These are phyloP conservation scores for Sapayoa aenigma DNA, from an alignment of 2,113 vertebrate species.

Conservation along the genomic window DNA sequence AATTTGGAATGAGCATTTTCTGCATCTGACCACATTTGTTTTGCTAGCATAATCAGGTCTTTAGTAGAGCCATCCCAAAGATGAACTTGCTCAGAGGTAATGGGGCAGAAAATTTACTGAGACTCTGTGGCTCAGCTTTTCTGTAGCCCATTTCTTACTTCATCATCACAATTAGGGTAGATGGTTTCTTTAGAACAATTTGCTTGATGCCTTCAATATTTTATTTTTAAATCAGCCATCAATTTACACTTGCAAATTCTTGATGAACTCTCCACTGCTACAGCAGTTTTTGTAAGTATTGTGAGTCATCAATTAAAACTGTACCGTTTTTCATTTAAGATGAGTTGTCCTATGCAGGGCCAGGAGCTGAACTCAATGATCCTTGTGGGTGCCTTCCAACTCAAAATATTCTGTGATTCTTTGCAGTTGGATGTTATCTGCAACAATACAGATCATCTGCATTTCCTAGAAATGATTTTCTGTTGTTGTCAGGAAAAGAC, in stretches of 20 bases:
- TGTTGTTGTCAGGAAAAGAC: not conserved
- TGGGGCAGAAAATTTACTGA: conserved; percentile 1
- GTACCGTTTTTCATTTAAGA: not conserved
- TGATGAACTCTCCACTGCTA: not conserved
- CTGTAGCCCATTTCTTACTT: not conserved
- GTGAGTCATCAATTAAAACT: not conserved
- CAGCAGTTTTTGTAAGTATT: not conserved
- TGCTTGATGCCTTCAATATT: not conserved
- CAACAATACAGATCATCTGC: not conserved
- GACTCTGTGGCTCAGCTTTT: not conserved
- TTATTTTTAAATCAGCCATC: not conserved
- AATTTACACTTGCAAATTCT: not conserved
- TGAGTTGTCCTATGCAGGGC: not conserved
- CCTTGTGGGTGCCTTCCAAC: not conserved
- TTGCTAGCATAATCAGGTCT: not conserved
- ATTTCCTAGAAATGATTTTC: not conserved
- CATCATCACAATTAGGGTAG: not conserved
- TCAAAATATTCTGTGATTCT: not conserved
- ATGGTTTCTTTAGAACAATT: not conserved
- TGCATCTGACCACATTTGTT: not conserved
- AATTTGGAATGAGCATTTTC: not conserved
- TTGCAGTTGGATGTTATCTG: not conserved
- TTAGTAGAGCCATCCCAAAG: not conserved
- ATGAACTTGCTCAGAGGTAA: not conserved
- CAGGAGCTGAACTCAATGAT: not conserved